Base-by-base conservation (phyloP, 2,888 invertebrate species). In the Lepidochrysops patricia region DNA sequence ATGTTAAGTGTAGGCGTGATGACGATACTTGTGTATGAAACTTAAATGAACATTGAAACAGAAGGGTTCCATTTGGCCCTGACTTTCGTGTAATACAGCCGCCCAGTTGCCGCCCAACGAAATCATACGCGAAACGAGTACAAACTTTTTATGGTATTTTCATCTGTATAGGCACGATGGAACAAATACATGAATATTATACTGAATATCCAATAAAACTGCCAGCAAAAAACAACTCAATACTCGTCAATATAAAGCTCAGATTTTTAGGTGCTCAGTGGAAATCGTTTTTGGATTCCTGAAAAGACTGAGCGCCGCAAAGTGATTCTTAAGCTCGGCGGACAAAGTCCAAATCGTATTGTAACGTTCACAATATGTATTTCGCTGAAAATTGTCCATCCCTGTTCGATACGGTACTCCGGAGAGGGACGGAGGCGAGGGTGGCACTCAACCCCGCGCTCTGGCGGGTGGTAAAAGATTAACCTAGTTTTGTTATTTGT, bases 401-500 rank as follows among this genome's bases (percentile, higher is more conserved):
- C 77, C 73, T 80, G 79, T 84, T 82, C 75, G 74, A 77, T 82
- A 75, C 70, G 72, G 74, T 77, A 70, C 58, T 67, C 58, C 57
- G 66, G 79, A 86, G 72, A 74, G 84, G 77, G 85, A 84, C 70
- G 75, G 64, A 64, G 61, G 50, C 64, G 68, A 71, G 86, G 87
- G 85, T 81, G 84, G 77, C 70, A 76, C 82, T 80, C 84, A 75
- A 78, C 79, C 84, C 82, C 84, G 76, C 63, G 68, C 66, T 74
- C 68, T 76, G 64, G 76, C 82, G 86, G 88, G 88, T 80, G 88
- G 88, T 81, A 81, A 87, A 87, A 88, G 88, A 88, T 89, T 89
- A 89, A 89, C 88, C 88, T 84, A 89, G 88, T 89, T 88, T 87
- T 86, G 88, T 88, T 88, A 88, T 89, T 89, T 89, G 88, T 89